Percentiles rank a stretch among this genome's conserved stretches.
Evolutionary conservation across 2,113 vertebrate genomes (phyloP).

Genomic region (Corythornis vintsioides): DNA sequence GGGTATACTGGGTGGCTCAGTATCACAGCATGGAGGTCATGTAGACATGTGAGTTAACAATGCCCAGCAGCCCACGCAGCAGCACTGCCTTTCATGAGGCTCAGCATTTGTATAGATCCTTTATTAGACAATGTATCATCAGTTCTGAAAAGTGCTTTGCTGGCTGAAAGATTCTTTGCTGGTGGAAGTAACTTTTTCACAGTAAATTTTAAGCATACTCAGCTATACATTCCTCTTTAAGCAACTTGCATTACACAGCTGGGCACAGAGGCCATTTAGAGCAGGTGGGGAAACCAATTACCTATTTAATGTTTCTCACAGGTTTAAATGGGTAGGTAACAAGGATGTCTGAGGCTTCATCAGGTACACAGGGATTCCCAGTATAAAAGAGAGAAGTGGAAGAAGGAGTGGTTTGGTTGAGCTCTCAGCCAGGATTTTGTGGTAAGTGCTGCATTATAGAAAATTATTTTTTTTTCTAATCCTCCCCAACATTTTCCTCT

Average conservation of each 20-base stretch:
- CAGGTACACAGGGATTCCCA: not conserved
- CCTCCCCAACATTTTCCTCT: rapidly evolving
- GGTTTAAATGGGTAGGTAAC: not conserved
- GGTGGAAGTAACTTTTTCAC: not conserved
- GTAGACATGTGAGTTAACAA: rapidly evolving
- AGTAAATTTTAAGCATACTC: not conserved
- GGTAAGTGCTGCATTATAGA: not conserved
- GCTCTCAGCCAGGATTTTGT: rapidly evolving
- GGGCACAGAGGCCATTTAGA: not conserved
- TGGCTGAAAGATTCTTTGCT: not conserved
- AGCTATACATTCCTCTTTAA: not conserved
- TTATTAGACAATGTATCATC: not conserved
- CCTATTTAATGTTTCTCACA: not conserved
- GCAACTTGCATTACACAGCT: not conserved
- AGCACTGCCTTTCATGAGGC: not conserved
- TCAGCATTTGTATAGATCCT: not conserved
- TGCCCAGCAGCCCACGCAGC: not conserved
- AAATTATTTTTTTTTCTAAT: rapidly evolving
- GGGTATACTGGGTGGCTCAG: not conserved
- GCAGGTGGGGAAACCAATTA: not conserved
- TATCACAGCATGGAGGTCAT: rapidly evolving
- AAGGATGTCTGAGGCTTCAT: not conserved
- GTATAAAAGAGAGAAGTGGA: not conserved
- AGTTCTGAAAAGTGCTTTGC: not conserved
- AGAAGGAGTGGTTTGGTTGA: rapidly evolving